Conservation (phyloP, 2,888 invertebrate genomes). For the Trachelus tabidus region DNA sequence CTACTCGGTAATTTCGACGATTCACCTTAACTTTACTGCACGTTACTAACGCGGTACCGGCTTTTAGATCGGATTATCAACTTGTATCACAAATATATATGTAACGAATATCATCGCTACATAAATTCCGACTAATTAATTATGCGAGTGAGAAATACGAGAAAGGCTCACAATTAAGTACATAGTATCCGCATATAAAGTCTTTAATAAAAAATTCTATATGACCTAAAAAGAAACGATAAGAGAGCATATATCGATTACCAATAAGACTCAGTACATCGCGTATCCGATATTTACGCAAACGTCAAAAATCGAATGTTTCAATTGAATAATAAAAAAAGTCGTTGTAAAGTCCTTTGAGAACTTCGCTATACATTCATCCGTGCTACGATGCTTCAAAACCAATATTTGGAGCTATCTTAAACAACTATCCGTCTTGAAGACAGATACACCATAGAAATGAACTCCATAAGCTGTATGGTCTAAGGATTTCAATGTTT, state of each 20-base stretch:
- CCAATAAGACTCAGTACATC: no score
- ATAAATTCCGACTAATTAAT: neutral
- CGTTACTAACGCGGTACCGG: neutral
- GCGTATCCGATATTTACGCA: no score
- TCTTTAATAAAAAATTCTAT: no score
- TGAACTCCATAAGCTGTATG: neutral
- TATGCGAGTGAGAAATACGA: neutral
- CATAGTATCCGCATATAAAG: no score
- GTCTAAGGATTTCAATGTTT: neutral
- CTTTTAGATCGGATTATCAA: neutral
- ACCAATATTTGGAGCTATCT: neutral
- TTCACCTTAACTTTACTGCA: neutral
- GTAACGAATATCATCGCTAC: neutral
- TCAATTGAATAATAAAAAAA: neutral
- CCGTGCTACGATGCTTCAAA: neutral
- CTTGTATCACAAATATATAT: neutral
- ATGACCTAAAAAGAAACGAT: no score
- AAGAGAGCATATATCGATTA: neutral
- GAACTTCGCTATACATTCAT: neutral
- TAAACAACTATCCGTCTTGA: neutral
- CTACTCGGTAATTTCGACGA: slow-evolving; percentile 18
- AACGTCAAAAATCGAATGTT: neutral
- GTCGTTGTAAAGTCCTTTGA: neutral
- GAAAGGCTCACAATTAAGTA: neutral
- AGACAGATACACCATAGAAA: neutral